Percentiles rank a stretch among this genome's conserved stretches.
Conservation (phyloP, 2,888 invertebrate genomes). For the Chalcosyrphus nemorum region DNA sequence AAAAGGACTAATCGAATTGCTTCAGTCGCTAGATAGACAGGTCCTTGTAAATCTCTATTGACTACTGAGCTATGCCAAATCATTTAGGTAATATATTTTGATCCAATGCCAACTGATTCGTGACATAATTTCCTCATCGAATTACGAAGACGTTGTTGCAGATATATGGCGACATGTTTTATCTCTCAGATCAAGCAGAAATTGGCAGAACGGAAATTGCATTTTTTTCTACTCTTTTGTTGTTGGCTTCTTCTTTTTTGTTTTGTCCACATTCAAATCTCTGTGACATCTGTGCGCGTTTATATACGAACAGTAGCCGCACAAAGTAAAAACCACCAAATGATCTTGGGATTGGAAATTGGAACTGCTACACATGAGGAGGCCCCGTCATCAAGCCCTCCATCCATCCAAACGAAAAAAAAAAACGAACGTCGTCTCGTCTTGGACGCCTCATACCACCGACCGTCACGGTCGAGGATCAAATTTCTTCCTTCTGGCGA, state of each 20-base stretch:
- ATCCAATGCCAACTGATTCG: slow-evolving; percentile 16
- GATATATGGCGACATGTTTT: not conserved
- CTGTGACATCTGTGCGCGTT: slow-evolving; percentile 54
- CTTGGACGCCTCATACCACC: slow-evolving; percentile 38
- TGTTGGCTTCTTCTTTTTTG: not conserved
- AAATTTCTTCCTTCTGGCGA: slow-evolving; percentile 50
- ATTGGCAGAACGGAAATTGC: slow-evolving; percentile 34
- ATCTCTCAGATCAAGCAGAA: slow-evolving; percentile 1
- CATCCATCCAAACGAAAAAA: slow-evolving; percentile 3
- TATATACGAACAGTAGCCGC: slow-evolving; percentile 55
- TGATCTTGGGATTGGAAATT: slow-evolving; percentile 70
- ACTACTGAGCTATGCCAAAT: too few relatives aligned
- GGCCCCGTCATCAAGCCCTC: slow-evolving; percentile 20
- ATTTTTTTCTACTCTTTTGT: not conserved
- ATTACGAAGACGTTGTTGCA: not conserved
- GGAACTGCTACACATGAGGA: slow-evolving; percentile 44
- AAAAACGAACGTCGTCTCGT: slow-evolving; percentile 29
- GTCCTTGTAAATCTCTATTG: too few relatives aligned
- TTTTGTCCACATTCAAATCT: not conserved
- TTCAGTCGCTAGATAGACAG: too few relatives aligned
- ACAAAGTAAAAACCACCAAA: slow-evolving; percentile 62
- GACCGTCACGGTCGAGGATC: slow-evolving; percentile 55
- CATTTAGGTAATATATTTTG: not conserved
- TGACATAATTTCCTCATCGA: slow-evolving; percentile 28
- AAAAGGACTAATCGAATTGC: too few relatives aligned